Percentiles rank a stretch among this genome's conserved stretches.
Evolutionary conservation across 2,888 invertebrate species (phyloP).

Genomic region (Cephus nigrinus): DNA sequence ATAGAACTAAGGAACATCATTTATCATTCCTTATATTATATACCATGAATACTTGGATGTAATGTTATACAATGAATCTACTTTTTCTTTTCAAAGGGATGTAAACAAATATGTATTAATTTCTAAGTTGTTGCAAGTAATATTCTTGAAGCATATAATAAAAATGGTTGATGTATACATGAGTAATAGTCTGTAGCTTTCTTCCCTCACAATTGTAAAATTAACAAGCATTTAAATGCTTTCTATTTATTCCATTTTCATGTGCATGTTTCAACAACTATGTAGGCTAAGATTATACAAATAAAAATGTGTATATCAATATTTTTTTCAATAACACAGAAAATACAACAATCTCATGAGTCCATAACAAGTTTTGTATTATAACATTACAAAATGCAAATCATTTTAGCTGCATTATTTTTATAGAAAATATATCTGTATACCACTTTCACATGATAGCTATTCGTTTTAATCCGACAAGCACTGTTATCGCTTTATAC

Average conservation of each 20-base stretch:
- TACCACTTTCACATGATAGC: neutral
- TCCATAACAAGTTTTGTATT: neutral
- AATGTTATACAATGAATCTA: neutral
- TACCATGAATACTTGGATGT: constrained; percentile 29
- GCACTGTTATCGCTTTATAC: neutral
- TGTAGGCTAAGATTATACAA: neutral
- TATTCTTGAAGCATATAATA: neutral
- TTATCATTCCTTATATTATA: constrained; percentile 38
- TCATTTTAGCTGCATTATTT: neutral
- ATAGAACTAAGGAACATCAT: constrained; percentile 8
- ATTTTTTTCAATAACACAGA: neutral
- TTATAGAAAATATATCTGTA: neutral
- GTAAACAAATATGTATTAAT: neutral
- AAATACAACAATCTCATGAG: neutral
- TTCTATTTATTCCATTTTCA: neutral
- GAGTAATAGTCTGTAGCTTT: neutral
- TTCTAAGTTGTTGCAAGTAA: neutral
- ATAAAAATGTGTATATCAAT: neutral
- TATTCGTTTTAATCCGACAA: neutral
- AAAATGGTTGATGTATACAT: neutral
- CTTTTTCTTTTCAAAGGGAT: constrained; percentile 13
- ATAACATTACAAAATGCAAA: neutral
- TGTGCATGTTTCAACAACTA: neutral
- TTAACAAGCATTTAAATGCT: neutral
- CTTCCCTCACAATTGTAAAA: neutral